Evolutionary conservation across 2,113 vertebrate species (phyloP).

Genomic region (Rhipidura dahli): DNA sequence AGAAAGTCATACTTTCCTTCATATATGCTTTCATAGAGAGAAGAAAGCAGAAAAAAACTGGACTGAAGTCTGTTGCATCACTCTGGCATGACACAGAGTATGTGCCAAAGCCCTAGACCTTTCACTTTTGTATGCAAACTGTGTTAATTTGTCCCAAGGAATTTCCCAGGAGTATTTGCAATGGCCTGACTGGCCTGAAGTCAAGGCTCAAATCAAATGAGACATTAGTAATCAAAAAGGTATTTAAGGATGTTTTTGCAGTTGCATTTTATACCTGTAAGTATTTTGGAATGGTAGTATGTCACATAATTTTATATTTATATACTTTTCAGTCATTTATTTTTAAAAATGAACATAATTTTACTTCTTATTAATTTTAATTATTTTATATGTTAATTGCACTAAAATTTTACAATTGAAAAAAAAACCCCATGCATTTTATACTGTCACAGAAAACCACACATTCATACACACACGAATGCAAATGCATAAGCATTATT

Average conservation of each 20-base stretch:
- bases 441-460: neutral
- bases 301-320: neutral
- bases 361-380: neutral
- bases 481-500: neutral
- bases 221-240: neutral
- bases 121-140: neutral
- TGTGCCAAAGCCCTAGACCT: neutral
- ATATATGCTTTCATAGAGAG: neutral
- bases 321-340: neutral
- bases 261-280: neutral
- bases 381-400: neutral
- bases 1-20: neutral
- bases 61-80: neutral
- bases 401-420: neutral
- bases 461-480: neutral
- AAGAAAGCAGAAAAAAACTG: neutral
- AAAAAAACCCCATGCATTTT: neutral
- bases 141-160: neutral
- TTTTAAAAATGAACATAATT: neutral
- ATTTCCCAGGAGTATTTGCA: neutral
- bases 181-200: neutral
- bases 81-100: accelerated
- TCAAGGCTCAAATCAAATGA: neutral
- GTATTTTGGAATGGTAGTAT: neutral
- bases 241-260: neutral